Evolutionary conservation across 2,888 invertebrate species (phyloP).

Genomic region (Epinotia nisella): DNA sequence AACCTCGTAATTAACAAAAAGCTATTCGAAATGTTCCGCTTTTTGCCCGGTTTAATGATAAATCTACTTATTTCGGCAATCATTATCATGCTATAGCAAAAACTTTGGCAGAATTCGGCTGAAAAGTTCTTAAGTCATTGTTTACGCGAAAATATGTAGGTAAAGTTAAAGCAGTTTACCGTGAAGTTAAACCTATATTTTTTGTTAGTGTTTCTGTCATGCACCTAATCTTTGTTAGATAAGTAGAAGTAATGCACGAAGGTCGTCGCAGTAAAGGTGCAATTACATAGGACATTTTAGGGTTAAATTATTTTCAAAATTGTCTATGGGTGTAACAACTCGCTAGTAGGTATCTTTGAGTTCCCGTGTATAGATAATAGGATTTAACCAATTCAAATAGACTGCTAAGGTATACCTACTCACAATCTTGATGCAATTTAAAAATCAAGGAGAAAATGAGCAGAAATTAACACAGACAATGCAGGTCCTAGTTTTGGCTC

Average conservation of each 20-base stretch:
- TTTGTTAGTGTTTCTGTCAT: background rate
- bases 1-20: conserved; percentile 28
- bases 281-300: background rate
- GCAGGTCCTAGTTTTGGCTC: too few relatives aligned
- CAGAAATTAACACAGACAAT: too few relatives aligned
- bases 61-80: conserved; percentile 14
- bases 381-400: too few relatives aligned
- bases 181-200: conserved; percentile 5
- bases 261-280: background rate
- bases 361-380: too few relatives aligned
- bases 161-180: background rate
- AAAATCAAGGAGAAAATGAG: too few relatives aligned
- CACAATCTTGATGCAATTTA: too few relatives aligned
- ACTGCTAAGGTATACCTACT: too few relatives aligned
- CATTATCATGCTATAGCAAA: conserved; percentile 12
- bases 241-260: background rate
- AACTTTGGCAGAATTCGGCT: conserved; percentile 1
- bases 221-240: background rate
- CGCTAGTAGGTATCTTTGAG: too few relatives aligned
- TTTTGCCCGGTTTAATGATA: conserved; percentile 21
- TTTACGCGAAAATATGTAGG: conserved; percentile 3
- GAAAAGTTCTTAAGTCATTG: conserved; percentile 14
- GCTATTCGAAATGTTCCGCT: conserved; percentile 20
- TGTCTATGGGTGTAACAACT: too few relatives aligned
- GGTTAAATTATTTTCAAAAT: background rate